Base-by-base conservation (phyloP, 2,888 invertebrate genomes). In the Ormia ochracea region DNA sequence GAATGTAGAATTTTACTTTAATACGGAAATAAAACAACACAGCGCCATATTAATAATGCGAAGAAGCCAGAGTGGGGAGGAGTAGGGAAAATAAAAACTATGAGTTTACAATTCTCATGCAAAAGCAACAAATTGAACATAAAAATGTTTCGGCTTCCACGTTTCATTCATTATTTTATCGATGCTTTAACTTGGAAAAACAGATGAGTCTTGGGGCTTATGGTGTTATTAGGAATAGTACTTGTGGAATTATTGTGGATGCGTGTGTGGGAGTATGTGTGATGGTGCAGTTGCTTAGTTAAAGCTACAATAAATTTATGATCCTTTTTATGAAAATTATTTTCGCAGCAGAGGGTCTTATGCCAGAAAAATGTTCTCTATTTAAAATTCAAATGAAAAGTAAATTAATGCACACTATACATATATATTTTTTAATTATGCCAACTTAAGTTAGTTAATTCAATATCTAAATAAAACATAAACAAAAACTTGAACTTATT, bases 101-200 rank as follows among this genome's bases (percentile, higher is more conserved):
- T 61, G 28, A 76, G 48, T 73, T 66, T 78, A 70, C 43, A 54
- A 45, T 31, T 41, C 65, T 61, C 3, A n/a, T 26, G 17, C 9
- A 19, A 19, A 43, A 65, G 74, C 69, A 81, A 81, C 77, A 78
- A 78, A 75, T 78, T 66, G 68, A 28, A 68, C 26, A 66, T 45
- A 66, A 45, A 66, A 72, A 66, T 59, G 36, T 73, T 43, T 66
- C 74, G 74, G 78, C 52, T 65, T n/a, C 23, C 31, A 74, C 45
- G 54, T 73, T 76, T 54, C 63, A 87, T 87, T 86, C 87, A 87
- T 87, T 86, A 86, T 86, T 86, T 86, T 86, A 87, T 86, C 83
- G 85, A 83, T 83, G 84, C 82, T 82, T 85, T 85, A 84, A 84
- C 83, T 86, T 85, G 65, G 78, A 65, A 78, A 73, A 84, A 83